phyloP scores from a whole-genome alignment of 2,888 invertebrate genomes.

The Octonoba sinensis region DNA sequence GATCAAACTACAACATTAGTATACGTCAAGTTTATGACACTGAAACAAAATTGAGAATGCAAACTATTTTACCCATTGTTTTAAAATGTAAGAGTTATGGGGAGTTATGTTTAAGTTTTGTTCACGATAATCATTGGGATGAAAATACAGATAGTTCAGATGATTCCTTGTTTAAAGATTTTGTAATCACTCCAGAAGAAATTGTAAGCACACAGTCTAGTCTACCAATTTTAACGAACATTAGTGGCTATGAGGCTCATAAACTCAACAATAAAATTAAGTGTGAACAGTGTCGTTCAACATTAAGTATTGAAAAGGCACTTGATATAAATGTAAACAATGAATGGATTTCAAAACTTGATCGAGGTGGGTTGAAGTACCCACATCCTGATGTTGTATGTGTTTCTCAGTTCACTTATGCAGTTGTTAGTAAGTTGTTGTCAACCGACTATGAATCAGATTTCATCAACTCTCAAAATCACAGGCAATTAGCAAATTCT shows the following conservation, averaged over 20 bases:
- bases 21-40: conserved; percentile 4
- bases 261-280: too few relatives aligned
- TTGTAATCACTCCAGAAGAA: not conserved
- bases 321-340: conserved; percentile 2
- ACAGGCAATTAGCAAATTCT: not conserved
- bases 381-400: conserved; percentile 18
- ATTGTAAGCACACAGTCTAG: not conserved
- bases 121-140: not conserved
- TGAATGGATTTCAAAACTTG: conserved; percentile 4
- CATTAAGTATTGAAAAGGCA: not conserved
- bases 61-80: not conserved
- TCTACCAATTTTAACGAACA: not conserved
- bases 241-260: conserved; percentile 9
- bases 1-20: conserved; percentile 3
- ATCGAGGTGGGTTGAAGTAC: conserved; percentile 12
- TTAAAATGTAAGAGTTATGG: not conserved
- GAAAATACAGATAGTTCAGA: not conserved
- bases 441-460: conserved; percentile 3
- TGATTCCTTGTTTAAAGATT: not conserved
- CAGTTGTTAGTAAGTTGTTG: conserved; percentile 4
- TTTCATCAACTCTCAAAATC: conserved; percentile 1
- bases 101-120: conserved; percentile 1
- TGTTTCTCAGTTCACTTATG: conserved; percentile 5
- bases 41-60: conserved; percentile 20
- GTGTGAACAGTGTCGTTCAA: too few relatives aligned